These are phyloP conservation scores for Cossypha dichroa DNA, from an alignment of 2,797 vertebrate species.

Conservation along the genomic window DNA sequence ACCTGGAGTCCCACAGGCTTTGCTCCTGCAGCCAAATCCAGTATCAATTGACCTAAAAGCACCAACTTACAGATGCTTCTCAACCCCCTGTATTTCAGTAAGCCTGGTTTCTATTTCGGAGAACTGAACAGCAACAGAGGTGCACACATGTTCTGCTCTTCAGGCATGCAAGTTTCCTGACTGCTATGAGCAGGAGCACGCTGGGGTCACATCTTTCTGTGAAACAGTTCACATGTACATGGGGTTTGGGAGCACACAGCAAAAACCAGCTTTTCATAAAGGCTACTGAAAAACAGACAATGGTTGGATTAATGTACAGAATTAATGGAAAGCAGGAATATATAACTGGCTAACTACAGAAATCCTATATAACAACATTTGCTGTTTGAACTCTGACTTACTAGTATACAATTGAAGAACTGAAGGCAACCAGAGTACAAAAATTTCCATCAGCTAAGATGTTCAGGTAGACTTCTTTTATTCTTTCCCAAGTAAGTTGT, in stretches of 20 bases:
- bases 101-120: background rate
- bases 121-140: background rate
- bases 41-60: background rate
- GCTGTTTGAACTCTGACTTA: background rate
- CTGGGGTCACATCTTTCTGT: background rate
- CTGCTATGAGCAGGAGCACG: background rate
- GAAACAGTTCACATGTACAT: background rate
- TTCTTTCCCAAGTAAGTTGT: background rate
- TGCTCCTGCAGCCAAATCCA: background rate
- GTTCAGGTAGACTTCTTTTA: background rate
- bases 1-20: slow-evolving; percentile 16
- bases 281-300: background rate
- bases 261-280: background rate
- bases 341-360: background rate
- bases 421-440: background rate
- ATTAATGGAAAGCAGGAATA: background rate
- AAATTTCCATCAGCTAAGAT: background rate
- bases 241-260: background rate
- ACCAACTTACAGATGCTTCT: slow-evolving; percentile 23
- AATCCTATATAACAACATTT: background rate
- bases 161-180: background rate
- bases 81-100: background rate
- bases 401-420: background rate
- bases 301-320: background rate
- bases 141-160: background rate